Evolutionary conservation across 2,113 vertebrate genomes (phyloP), one percentile per base, ranked within the genome.

Genomic region (Strigops habroptila): DNA sequence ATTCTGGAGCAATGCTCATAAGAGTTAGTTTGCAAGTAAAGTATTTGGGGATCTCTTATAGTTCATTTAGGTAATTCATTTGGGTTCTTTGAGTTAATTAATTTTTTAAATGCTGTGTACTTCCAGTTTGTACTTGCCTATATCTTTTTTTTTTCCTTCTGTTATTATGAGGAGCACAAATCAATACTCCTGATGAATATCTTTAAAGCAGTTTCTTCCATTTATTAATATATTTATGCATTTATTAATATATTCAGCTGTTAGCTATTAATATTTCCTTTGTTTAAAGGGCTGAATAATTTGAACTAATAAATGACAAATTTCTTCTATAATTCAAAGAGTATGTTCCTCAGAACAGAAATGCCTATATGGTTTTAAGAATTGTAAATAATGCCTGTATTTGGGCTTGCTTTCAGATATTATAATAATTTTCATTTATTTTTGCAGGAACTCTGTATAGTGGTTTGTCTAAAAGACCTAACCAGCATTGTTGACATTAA

Each of bases 401-500:
- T 88, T 90, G 44, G 35, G 23, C 53, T 87, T 89, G 14, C 6
- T 57, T 37, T 91, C 39, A 88, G 68, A 52, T 78, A 39, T 86
- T 86, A 30, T 37, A 67, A 82, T 62, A 74, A 28, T 19, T 35
- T 41, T 53, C 2, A 4, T 92, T 95, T 97, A 8, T 95, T 96
- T 96, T 95, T 41, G 30, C 82, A 99, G 99, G 99, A 99, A 87
- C 96, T 99, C 24, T 99, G 99, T 97, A 97, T 99, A 97, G 99
- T 99, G 55, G 98, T 99, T 90, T 99, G 99, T 92, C 97, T 99
- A 91, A 99, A 99, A 97, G 99, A 99, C 91, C 97, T 99, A 94
- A 99, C 99, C 76, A 99, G 98, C 91, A 98, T 99, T 41, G 98
- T 99, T 90, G 99, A 99, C 96, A 99, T 99, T 92, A 99, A 99